Evolutionary conservation across 2,113 vertebrate genomes (phyloP), one percentile per base, ranked within the genome.

Genomic region (Pseudorasbora parva): DNA sequence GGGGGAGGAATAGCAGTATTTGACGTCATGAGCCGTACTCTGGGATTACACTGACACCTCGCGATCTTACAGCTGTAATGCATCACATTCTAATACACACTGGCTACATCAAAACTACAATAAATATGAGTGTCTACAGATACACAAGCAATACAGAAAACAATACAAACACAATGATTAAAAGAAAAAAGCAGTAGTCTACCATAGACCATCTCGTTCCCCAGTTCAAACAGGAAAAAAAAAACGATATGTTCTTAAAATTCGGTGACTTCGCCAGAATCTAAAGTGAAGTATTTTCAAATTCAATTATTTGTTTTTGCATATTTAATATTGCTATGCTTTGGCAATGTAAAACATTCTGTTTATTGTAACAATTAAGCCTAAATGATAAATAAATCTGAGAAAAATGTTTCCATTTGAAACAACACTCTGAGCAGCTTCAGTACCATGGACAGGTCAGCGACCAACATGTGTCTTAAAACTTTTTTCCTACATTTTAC

Each of bases 261-360:
- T 27, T 23, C 0, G 6, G 81, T 86, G 83, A 88, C 88, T 83
- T 88, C 72, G 27, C 37, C 72, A 83, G 81, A 85, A n/a, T n/a
- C 4, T 41, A 88, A 59, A 66, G 88, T n/a, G n/a, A n/a, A n/a
- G n/a, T n/a, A n/a, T n/a, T n/a, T n/a, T n/a, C n/a, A n/a, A n/a
- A n/a, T n/a, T n/a, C n/a, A n/a, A n/a, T n/a, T n/a, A n/a, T n/a
- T n/a, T n/a, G n/a, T n/a, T n/a, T n/a, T 54, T 54, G 51, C 51
- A 7, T 54, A 2, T 12, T 27, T 60, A 60, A 60, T 6, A 27
- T 60, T 12, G 23, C 4, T 62, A 30, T 30, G 14, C 1, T 66
- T 66, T 66, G 62, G 7, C 17, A 33, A 33, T 33, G 15, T 2
- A 66, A 64, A 62, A 9, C 6, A 21, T 54, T 54, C 6, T 2